Base-by-base conservation (phyloP, 23 tunicate species). In the Botrylloides violaceus region DNA sequence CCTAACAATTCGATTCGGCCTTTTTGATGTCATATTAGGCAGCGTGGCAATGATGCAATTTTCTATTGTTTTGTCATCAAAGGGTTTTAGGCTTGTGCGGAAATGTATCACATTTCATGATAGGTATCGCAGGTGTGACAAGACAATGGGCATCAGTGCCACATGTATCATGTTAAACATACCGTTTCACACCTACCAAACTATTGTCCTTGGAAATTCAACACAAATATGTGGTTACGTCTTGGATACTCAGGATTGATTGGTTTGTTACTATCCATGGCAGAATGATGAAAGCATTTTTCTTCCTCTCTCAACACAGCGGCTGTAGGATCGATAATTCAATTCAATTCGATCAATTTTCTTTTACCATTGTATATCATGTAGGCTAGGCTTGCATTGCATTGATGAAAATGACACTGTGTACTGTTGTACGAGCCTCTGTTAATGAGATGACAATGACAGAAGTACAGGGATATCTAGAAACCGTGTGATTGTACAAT, bases 171-270 rank as follows among this genome's bases (percentile, higher is more conserved):
- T 68, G 74, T 68, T 36, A 20, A n/a, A 68, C 74, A 68, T 37
- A 32, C 47, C 26, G 4, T 19, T 68, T 68, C 74, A 68, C 74
- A 68, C 74, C 74, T 68, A 59, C 64, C 30, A 59, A 59, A 59
- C 64, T 59, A 59, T 22, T 59, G 64, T 59, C 30, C 30, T 59
- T 59, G 64, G 64, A 59, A 59, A 59, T 59, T 43, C 15, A 43
- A 43, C 53, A 43, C 53, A 43, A 43, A 43, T 7, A 43, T 43
- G 53, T 43, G 9, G 15, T 9, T 7, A 7, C 53, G 12, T 9
- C 53, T 43, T 43, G 53, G 53, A 43, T 43, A 43, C 53, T 43
- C 9, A 15, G 53, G 53, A 43, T 43, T 43, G 53, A 9, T 43
- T 43, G 53, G 53, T 9, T 43, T 43, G 53, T 43, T 43, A 15